Evolutionary conservation across 2,113 vertebrate species (phyloP).

Genomic region (Alosa alosa): DNA sequence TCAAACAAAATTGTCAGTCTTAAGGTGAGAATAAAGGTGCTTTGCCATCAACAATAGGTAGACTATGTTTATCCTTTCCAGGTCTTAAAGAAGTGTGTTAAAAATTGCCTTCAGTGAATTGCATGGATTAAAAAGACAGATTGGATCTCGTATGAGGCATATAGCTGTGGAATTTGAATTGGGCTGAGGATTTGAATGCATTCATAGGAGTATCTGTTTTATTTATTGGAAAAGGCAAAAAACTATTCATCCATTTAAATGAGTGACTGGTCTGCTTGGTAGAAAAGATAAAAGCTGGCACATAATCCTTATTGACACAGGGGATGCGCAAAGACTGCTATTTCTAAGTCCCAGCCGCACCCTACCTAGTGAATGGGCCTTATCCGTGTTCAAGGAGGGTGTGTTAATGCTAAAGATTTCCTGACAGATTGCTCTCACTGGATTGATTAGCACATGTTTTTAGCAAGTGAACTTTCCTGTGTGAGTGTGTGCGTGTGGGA

Average conservation of each 20-base stretch:
- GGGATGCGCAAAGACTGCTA: slow-evolving; percentile 71
- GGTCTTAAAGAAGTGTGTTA: slow-evolving; percentile 73
- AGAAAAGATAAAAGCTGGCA: slow-evolving; percentile 75
- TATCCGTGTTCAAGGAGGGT: slow-evolving; percentile 64
- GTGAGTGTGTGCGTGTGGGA: background rate
- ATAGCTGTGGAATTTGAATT: slow-evolving; percentile 71
- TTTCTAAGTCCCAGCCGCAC: slow-evolving; percentile 68
- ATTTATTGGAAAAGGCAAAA: slow-evolving; percentile 59
- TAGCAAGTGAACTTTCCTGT: slow-evolving; percentile 60
- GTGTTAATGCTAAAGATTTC: slow-evolving; percentile 79
- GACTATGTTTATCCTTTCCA: slow-evolving; percentile 71
- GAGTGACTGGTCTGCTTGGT: slow-evolving; percentile 75
- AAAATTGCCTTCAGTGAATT: slow-evolving; percentile 68
- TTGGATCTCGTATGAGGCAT: slow-evolving; percentile 75
- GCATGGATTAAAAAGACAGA: slow-evolving; percentile 70
- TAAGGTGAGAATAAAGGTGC: slow-evolving; percentile 75
- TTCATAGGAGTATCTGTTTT: slow-evolving; percentile 68
- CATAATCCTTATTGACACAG: slow-evolving; percentile 81
- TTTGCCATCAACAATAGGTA: slow-evolving; percentile 71
- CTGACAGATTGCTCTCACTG: slow-evolving; percentile 75
- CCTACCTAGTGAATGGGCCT: slow-evolving; percentile 66
- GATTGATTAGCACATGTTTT: slow-evolving; percentile 72
- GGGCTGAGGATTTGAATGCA: slow-evolving; percentile 74
- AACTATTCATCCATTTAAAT: slow-evolving; percentile 75
- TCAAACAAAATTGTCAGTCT: slow-evolving; percentile 70